A percentile compares a stretch with the other conserved stretches of the same genome.
Evolutionary conservation across 2,113 vertebrate genomes (phyloP).

Genomic region (Festucalex cinctus): DNA sequence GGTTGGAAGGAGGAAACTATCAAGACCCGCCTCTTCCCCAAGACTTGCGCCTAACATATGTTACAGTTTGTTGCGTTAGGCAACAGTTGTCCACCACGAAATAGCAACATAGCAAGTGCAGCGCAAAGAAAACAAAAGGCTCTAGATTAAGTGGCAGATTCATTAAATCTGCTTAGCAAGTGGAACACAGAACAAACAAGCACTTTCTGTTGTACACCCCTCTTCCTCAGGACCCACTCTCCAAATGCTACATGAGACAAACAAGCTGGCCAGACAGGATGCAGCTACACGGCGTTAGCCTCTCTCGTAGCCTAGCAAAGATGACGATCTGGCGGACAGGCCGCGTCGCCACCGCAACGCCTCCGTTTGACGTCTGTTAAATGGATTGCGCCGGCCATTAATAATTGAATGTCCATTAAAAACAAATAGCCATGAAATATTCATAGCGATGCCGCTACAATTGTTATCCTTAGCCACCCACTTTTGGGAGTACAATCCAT

Average conservation of each 20-base stretch:
- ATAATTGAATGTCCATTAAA: constrained; percentile 76
- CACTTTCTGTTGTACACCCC: constrained; percentile 33
- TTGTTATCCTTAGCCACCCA: constrained; percentile 43
- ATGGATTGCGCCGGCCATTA: constrained; percentile 70
- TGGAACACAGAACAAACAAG: constrained; percentile 51
- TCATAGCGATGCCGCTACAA: constrained; percentile 53
- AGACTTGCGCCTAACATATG: constrained; percentile 18
- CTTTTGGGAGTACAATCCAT: constrained; percentile 30
- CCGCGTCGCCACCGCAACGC: constrained; percentile 5
- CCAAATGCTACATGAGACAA: constrained; percentile 50
- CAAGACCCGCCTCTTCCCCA: constrained; percentile 55
- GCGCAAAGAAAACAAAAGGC: constrained; percentile 41
- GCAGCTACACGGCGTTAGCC: constrained; percentile 52
- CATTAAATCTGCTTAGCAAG: constrained; percentile 68
- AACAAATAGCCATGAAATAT: constrained; percentile 72
- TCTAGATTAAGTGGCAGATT: constrained; percentile 58
- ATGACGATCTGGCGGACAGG: constrained; percentile 26
- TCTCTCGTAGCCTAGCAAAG: constrained; percentile 54
- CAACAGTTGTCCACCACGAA: constrained; percentile 25
- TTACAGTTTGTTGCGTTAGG: constrained; percentile 8
- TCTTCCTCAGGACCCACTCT: neutral
- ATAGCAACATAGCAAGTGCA: constrained; percentile 21
- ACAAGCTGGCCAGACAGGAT: constrained; percentile 39
- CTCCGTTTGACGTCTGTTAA: constrained; percentile 53
- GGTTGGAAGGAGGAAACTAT: constrained; percentile 58